Percentiles rank a stretch among this genome's conserved stretches.
These are phyloP conservation scores for Agrypnia vestita DNA, from an alignment of 1,140 invertebrate species.

Conservation along the genomic window DNA sequence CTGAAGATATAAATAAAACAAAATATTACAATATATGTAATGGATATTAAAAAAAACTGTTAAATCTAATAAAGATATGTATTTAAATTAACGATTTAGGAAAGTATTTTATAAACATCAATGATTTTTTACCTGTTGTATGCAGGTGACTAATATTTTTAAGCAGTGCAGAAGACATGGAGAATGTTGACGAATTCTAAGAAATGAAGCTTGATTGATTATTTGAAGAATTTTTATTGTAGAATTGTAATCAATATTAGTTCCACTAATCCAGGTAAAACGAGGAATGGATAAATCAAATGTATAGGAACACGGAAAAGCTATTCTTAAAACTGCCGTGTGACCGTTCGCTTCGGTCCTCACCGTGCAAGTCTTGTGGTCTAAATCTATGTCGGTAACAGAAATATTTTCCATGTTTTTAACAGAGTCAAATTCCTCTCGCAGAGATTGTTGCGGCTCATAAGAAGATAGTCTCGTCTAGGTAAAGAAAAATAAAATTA, in stretches of 20 bases:
- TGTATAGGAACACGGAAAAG: slow-evolving; percentile 87
- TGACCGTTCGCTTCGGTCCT: slow-evolving; percentile 83
- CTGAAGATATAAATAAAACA: slow-evolving; percentile 60
- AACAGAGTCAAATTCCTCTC: slow-evolving; percentile 89
- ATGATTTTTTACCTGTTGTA: slow-evolving; percentile 66
- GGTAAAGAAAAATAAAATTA: slow-evolving; percentile 17
- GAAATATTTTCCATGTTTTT: slow-evolving; percentile 89
- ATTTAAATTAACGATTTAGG: too few species aligned
- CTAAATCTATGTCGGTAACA: slow-evolving; percentile 85
- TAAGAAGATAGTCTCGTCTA: slow-evolving; percentile 64
- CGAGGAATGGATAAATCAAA: slow-evolving; percentile 72
- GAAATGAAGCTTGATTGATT: slow-evolving; percentile 69
- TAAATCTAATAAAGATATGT: too few species aligned
- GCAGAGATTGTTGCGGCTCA: slow-evolving; percentile 77
- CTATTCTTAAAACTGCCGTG: slow-evolving; percentile 83
- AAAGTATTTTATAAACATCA: too few species aligned
- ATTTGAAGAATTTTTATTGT: slow-evolving; percentile 71
- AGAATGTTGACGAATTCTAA: slow-evolving; percentile 69
- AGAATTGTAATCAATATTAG: slow-evolving; percentile 68
- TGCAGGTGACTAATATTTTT: slow-evolving; percentile 68
- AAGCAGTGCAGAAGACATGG: slow-evolving; percentile 70
- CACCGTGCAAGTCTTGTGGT: slow-evolving; percentile 82
- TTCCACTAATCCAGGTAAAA: slow-evolving; percentile 71
- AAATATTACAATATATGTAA: neutral
- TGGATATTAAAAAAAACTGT: too few species aligned